Conservation (phyloP, 37 sponge, comb jelly and placozoan genomes). For the Axinella damicornis region DNA sequence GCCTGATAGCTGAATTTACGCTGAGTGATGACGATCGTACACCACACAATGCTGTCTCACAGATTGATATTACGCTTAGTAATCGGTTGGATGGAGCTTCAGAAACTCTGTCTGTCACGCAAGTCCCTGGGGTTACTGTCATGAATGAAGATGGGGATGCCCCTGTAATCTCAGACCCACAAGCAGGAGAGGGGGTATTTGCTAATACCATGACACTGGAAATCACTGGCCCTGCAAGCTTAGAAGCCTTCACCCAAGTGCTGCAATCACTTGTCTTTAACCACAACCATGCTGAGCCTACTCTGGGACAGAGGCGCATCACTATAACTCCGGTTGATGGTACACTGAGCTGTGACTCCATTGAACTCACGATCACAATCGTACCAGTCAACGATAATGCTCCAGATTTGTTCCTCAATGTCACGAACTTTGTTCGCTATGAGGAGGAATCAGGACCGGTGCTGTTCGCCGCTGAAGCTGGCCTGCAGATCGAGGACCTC, state of each 20-base stretch:
- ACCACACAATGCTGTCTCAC: constrained; percentile 30
- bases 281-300: constrained; percentile 33
- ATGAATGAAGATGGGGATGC: too few species aligned
- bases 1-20: neutral
- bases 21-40: constrained; percentile 30
- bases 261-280: constrained; percentile 26
- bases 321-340: constrained; percentile 41
- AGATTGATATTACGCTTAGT: constrained; percentile 10
- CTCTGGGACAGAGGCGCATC: constrained; percentile 7
- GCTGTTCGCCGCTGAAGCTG: constrained; percentile 11
- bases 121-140: neutral
- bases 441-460: constrained; percentile 22
- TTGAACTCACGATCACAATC: constrained; percentile 32
- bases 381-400: constrained; percentile 50
- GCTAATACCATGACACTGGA: neutral
- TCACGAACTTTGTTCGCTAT: neutral
- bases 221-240: constrained; percentile 19
- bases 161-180: neutral
- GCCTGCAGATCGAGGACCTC: constrained; percentile 15
- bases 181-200: neutral
- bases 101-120: constrained; percentile 19
- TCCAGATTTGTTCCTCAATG: neutral
- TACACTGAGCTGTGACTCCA: neutral
- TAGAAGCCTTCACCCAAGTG: neutral
- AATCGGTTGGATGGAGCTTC: constrained; percentile 5